Conservation (phyloP, 1,140 invertebrate genomes). For the Oreohelix idahoensis region DNA sequence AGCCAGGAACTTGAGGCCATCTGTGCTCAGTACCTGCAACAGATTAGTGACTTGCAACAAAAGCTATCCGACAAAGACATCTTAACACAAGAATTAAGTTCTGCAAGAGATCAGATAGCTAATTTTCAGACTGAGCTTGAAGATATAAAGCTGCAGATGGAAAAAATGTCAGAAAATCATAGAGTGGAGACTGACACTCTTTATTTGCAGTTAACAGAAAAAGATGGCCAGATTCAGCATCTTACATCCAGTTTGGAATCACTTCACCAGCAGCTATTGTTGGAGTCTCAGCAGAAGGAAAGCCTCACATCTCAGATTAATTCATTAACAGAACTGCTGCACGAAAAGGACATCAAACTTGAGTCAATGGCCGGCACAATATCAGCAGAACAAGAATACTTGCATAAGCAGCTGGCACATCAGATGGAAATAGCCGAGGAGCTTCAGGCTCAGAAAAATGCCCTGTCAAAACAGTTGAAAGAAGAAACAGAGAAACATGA, state of each 20-base stretch:
- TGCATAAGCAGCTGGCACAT: constrained; percentile 22
- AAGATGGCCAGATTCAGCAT: background rate
- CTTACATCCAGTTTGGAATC: background rate
- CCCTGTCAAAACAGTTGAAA: constrained; percentile 54
- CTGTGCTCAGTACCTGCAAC: background rate
- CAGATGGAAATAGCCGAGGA: constrained; percentile 22
- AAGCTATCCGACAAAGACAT: background rate
- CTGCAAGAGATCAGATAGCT: background rate
- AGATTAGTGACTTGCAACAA: constrained; percentile 6
- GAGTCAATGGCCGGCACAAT: constrained; percentile 36
- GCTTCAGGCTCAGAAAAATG: constrained; percentile 48
- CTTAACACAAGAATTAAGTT: background rate
- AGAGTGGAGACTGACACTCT: background rate
- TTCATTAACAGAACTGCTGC: background rate
- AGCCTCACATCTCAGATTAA: background rate
- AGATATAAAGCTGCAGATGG: background rate
- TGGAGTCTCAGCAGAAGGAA: constrained; percentile 15
- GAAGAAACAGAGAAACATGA: constrained; percentile 46
- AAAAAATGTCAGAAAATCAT: background rate
- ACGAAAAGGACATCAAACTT: constrained; percentile 42
- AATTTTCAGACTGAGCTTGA: background rate
- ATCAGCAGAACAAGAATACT: constrained; percentile 40
- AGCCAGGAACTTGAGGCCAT: constrained; percentile 22
- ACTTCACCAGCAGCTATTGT: constrained; percentile 24
- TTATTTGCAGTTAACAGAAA: background rate